A percentile compares a stretch with the other conserved stretches of the same genome.
These are phyloP conservation scores for Leptosomus discolor DNA, from an alignment of 2,113 vertebrate genomes.

Conservation along the genomic window DNA sequence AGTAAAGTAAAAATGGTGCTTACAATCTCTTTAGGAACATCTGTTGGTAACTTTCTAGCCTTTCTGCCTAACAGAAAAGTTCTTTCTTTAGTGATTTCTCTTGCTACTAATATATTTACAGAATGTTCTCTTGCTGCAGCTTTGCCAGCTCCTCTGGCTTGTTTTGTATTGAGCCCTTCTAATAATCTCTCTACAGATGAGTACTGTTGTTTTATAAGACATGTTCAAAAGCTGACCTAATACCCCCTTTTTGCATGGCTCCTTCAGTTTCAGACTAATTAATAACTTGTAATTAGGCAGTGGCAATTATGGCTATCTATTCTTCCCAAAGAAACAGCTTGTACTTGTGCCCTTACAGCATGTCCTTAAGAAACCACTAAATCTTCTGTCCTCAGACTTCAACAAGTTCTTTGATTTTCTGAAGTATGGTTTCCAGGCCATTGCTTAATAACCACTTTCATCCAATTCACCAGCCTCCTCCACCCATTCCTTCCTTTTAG, in stretches of 20 bases:
- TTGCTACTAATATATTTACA: not conserved
- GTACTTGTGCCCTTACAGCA: conserved; percentile 3
- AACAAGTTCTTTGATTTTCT: conserved; percentile 39
- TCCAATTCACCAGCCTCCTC: not conserved
- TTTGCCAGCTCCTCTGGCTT: not conserved
- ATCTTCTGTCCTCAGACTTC: not conserved
- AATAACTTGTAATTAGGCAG: conserved; percentile 41
- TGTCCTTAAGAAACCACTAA: not conserved
- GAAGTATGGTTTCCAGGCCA: not conserved
- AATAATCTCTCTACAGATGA: not conserved
- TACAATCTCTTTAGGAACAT: not conserved
- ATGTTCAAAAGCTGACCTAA: conserved; percentile 14
- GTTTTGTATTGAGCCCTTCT: not conserved
- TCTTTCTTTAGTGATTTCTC: not conserved
- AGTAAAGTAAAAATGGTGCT: not conserved
- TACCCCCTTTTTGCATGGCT: not conserved
- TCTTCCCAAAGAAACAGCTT: conserved; percentile 19
- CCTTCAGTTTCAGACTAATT: conserved; percentile 32
- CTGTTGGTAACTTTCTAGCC: not conserved
- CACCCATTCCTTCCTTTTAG: not conserved
- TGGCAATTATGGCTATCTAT: conserved; percentile 24
- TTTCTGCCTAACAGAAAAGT: not conserved
- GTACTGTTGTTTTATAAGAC: not conserved
- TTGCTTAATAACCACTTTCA: conserved; percentile 15
- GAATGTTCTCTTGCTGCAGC: not conserved